These are phyloP conservation scores for Gallinago solitaria DNA, from an alignment of 2,797 vertebrate species.

Conservation along the genomic window DNA sequence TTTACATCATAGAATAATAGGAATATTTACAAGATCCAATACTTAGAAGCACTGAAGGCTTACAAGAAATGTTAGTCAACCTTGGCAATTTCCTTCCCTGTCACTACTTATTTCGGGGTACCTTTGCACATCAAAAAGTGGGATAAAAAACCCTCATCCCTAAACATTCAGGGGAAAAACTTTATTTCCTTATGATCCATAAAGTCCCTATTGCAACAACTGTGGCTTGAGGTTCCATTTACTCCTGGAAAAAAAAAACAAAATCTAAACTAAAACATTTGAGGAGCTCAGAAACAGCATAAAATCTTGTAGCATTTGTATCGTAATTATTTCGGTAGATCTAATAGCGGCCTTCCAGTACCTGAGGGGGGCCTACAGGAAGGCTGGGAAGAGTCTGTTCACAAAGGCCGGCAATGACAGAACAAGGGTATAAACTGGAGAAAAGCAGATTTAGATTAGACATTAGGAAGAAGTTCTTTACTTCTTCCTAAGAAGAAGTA, in stretches of 20 bases:
- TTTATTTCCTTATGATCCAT: background rate
- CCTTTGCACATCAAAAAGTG: background rate
- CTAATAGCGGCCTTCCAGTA: too few relatives aligned
- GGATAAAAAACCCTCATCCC: background rate
- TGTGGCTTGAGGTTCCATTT: background rate
- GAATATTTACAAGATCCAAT: background rate
- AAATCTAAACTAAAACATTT: background rate
- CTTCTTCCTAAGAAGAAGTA: too few relatives aligned
- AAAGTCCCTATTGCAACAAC: background rate
- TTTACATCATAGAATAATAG: background rate
- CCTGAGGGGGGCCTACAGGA: too few relatives aligned
- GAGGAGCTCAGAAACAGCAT: accelerated
- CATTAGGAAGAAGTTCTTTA: too few relatives aligned
- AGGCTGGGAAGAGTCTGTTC: too few relatives aligned
- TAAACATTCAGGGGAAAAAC: background rate
- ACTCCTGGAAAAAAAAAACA: background rate
- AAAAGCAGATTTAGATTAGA: too few relatives aligned
- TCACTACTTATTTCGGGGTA: background rate
- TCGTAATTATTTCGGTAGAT: background rate
- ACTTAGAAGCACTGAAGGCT: background rate
- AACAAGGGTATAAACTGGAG: too few relatives aligned
- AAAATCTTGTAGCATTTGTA: background rate
- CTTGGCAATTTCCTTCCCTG: background rate
- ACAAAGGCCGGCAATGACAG: too few relatives aligned
- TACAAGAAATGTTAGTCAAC: background rate